Evolutionary conservation across 2,797 vertebrate genomes (phyloP).

Genomic region (Rallus crepitans): DNA sequence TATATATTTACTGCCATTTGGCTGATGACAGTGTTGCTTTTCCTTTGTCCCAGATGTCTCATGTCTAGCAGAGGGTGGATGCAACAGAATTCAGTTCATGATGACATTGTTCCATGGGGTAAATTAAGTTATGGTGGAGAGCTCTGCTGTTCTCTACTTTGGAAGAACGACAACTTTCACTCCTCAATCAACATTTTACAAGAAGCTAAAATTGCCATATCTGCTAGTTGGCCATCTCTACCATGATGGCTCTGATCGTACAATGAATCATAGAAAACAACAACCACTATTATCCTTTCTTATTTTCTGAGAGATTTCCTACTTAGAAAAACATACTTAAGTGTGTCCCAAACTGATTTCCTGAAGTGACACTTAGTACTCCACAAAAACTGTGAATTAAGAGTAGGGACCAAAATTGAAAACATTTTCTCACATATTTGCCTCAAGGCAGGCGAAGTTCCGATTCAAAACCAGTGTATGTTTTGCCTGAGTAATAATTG

Average conservation of each 20-base stretch:
- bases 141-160: neutral
- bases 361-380: neutral
- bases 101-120: neutral
- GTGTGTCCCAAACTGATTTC: neutral
- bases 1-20: neutral
- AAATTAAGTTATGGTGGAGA: neutral
- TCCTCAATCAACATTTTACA: neutral
- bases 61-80: neutral
- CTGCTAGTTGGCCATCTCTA: neutral
- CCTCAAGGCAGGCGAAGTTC: neutral
- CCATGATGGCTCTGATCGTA: neutral
- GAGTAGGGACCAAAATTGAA: neutral
- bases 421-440: slow-evolving; percentile 13
- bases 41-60: neutral
- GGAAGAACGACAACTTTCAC: neutral
- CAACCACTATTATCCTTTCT: neutral
- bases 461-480: slow-evolving; percentile 12
- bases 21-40: neutral
- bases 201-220: neutral
- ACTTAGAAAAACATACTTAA: neutral
- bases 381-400: neutral
- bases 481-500: slow-evolving; percentile 10
- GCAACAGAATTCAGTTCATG: neutral
- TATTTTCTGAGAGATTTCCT: neutral
- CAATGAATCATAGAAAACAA: neutral